Base-by-base conservation (phyloP, 2,797 vertebrate genomes). In the Echeneis naucrates region DNA sequence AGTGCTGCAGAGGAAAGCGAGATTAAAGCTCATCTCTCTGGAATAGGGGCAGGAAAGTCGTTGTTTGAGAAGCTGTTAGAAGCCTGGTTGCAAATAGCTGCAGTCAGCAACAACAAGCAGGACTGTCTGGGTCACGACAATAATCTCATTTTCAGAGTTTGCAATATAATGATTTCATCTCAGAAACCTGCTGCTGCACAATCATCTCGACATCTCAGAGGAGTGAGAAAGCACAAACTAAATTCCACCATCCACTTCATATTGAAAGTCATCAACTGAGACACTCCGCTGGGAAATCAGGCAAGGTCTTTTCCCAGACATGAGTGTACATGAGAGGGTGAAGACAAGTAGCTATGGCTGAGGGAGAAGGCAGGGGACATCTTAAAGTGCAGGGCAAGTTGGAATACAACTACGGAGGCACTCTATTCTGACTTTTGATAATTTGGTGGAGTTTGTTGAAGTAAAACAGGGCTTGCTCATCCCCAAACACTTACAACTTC, bases 1-100 rank as follows among this genome's bases (percentile, higher is more conserved):
- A 99, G 92, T 96, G 96, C 98, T 99, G 93, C 40, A 87, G 84
- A 78, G 55, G 54, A 75, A 47, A 78, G 78, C 57, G 70, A 66
- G 63, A 85, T 60, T 77, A 67, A 77, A 23, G 35, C 77, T 77
- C 12, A 45, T 77, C 83, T 56, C 73, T 75, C 57, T 5, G 26
- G 73, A 75, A 60, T 45, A 21, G 30, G 60, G 86, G 85, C 24
- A 77, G 80, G 80, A 77, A 83, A 88, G 80, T 84, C 80, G 82
- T 90, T 87, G 82, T 72, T 66, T 1, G 8, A 81, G 81, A 73
- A 53, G 69, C 70, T 64, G 68, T 86, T 80, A 81, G n/a, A 47
- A 60, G 75, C 62, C 67, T 55, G 62, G 75, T 38, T 69, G 75
- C 54, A 83, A 90, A 87, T 76, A 81, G 78, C 84, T 62, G 72